A percentile compares a stretch with the other conserved stretches of the same genome.
Evolutionary conservation across 2,113 vertebrate species (phyloP).

Genomic region (Empidonax alnorum): DNA sequence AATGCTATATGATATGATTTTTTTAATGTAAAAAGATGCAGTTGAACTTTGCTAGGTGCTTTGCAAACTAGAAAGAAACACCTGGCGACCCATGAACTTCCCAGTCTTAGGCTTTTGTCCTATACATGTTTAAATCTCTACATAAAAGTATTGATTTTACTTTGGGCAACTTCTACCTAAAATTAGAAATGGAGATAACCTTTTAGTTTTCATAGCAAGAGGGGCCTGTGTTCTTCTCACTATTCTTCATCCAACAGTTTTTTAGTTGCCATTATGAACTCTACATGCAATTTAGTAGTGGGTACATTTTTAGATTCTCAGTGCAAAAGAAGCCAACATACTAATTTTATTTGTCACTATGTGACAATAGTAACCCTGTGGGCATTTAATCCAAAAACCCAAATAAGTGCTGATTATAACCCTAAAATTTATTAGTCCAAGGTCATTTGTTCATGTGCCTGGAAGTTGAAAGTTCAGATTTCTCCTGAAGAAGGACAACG

Average conservation of each 20-base stretch:
- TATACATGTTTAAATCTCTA: neutral
- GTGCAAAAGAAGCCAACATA: neutral
- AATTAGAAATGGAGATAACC: neutral
- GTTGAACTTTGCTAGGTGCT: neutral
- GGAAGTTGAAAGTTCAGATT: neutral
- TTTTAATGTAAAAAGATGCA: neutral
- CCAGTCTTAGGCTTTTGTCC: neutral
- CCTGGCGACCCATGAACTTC: neutral
- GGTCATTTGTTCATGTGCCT: neutral
- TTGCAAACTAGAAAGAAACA: neutral
- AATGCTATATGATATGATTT: neutral
- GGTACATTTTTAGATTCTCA: neutral
- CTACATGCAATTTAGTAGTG: fast-evolving
- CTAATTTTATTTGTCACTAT: neutral
- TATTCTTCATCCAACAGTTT: neutral
- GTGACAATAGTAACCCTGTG: fast-evolving
- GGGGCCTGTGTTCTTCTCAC: neutral
- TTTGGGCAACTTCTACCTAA: neutral
- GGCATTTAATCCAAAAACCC: neutral
- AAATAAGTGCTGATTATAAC: neutral
- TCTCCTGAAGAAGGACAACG: neutral
- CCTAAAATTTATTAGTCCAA: neutral
- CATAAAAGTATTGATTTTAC: neutral
- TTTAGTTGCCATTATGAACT: neutral
- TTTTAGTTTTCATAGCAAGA: neutral